phyloP scores from a whole-genome alignment of 2,888 invertebrate species.

The Drosophila antonietae region DNA sequence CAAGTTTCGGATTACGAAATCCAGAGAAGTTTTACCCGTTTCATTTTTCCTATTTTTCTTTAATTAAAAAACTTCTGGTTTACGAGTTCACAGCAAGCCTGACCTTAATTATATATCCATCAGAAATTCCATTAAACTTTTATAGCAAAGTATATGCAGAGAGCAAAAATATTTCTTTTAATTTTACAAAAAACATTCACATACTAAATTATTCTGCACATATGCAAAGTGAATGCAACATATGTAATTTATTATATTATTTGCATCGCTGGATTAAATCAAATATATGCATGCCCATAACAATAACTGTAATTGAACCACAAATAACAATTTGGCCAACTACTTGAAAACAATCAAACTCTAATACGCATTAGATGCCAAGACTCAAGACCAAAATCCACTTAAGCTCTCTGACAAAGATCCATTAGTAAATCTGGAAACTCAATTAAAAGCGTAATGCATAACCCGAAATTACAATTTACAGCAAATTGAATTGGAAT shows the following conservation, averaged over 20 bases:
- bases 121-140: background rate
- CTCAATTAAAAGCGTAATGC: constrained; percentile 34
- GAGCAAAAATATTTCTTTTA: background rate
- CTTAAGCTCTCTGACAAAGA: constrained; percentile 3
- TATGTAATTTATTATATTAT: background rate
- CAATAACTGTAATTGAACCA: constrained; percentile 1
- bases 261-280: background rate
- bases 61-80: background rate
- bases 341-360: background rate
- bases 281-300: background rate
- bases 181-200: background rate
- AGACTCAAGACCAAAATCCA: background rate
- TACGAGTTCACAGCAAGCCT: background rate
- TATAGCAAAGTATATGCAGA: background rate
- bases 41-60: background rate
- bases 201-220: too few relatives aligned
- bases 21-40: background rate
- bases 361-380: background rate
- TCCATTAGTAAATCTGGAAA: constrained; percentile 11
- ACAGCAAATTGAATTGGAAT: constrained; percentile 40
- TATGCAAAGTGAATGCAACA: too few relatives aligned
- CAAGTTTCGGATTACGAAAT: background rate
- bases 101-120: background rate
- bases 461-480: constrained; percentile 46
- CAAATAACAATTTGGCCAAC: background rate